Evolutionary conservation across 2,113 vertebrate species (phyloP), one percentile per base, ranked within the genome.

Genomic region (Neoarius graeffei): DNA sequence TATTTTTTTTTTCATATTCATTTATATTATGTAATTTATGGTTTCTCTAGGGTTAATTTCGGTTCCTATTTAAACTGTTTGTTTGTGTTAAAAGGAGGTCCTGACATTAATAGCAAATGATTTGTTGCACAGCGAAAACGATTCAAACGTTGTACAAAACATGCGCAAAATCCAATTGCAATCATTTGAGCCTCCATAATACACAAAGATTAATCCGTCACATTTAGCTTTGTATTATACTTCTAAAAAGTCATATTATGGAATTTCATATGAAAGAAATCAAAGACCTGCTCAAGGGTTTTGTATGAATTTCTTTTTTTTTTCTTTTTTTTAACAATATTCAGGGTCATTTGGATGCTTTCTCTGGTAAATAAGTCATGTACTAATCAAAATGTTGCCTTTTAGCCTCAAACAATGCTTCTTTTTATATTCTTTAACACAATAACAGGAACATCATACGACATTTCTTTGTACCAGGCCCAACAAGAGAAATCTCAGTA

Each of bases 291-390:
- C 54, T 60, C 62, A 23, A 54, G 35, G n/a, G 67, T 89, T 84
- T 73, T 81, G 27, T 89, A 80, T 25, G 60, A 27, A 42, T 85
- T 10, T 83, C 19, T 56, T 66, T 83, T 66, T 17, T 50, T 66
- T n/a, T 52, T 52, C 23, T 42, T 59, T 59, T 81, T 81, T 87
- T 57, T 74, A 79, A 88, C 80, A 86, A 60, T 60, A 73, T 82
- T 90, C 84, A 83, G 84, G 79, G 74, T 81, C 8, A 89, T 89
- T 54, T 67, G 59, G 66, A 76, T 85, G 76, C 60, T 77, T 82
- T 85, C 19, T 76, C 52, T 88, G 62, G 52, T 62, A 77, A 90
- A 77, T 52, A 20, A 77, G 48, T 77, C 69, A 59, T 83, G 77
- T 79, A 88, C 86, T 83, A 35, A 81, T 80, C 60, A 59, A 85